These are phyloP conservation scores for Anneissia japonica DNA, from an alignment of 35 echinoderm and acorn worm species.

Conservation along the genomic window DNA sequence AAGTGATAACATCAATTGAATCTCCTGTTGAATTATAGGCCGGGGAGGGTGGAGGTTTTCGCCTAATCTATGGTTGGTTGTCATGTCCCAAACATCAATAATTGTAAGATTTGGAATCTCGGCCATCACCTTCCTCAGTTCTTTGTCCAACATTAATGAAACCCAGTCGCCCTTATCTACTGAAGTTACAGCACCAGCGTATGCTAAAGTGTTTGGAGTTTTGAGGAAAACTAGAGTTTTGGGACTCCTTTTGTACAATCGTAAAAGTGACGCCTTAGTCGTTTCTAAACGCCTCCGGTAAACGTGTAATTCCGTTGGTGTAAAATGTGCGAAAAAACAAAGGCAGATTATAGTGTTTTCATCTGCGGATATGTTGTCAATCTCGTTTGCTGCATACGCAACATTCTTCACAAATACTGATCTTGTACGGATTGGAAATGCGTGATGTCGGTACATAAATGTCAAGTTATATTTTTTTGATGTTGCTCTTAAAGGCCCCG, in stretches of 20 bases:
- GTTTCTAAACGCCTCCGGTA: neutral
- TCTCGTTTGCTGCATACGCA: neutral
- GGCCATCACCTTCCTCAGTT: neutral
- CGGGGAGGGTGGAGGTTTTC: neutral
- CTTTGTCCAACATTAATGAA: neutral
- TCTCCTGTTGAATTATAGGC: too few species aligned
- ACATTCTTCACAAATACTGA: neutral
- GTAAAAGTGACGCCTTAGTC: neutral
- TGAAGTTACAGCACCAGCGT: neutral
- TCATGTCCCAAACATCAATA: neutral
- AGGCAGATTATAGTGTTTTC: neutral
- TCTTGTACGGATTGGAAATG: neutral
- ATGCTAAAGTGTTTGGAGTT: neutral
- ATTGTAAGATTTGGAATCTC: neutral
- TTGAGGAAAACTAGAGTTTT: neutral
- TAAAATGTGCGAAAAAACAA: neutral
- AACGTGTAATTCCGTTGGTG: neutral
- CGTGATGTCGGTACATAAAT: neutral
- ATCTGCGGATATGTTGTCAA: neutral
- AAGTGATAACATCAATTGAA: too few species aligned
- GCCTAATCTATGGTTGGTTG: neutral
- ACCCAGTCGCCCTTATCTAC: neutral
- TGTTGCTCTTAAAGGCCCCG: neutral
- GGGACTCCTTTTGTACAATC: neutral
- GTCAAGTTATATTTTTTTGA: neutral